Base-by-base conservation (phyloP, 1,140 invertebrate genomes). In the Coelopa frigida region DNA sequence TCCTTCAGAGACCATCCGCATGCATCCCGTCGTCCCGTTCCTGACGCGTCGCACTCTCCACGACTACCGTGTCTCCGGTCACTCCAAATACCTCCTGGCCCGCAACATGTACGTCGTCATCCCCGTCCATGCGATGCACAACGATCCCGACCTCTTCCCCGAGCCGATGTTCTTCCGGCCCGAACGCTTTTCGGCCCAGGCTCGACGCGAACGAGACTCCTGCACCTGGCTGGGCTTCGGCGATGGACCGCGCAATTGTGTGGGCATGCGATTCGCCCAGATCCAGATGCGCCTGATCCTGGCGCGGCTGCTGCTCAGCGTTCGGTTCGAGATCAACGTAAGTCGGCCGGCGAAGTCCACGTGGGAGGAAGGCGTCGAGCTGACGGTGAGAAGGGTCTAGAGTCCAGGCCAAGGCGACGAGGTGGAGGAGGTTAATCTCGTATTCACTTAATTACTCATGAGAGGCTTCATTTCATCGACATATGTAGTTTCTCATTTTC, bases 161-260 rank as follows among this genome's bases (percentile, higher is more conserved):
- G 71, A 85, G 35, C 83, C 84, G 3, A 72, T 80, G 7, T 54
- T 51, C n/a, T 85, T 82, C 56, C 71, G 79, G 58, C 83, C 83
- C 1, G 80, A 85, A 17, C 69, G 82, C 42, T 85, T 85, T 63
- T 54, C 72, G 4, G 67, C 73, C 1, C 77, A 80, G 32, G 73
- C 77, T 33, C 54, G 64, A 29, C 50, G 54, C 1, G 55, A 64
- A 36, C 60, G 77, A 15, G 71, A 66, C 49, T 70, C 55, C 7
- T 73, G 62, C 49, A 56, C 72, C 4, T 80, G 73, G 60, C 61
- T 83, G 24, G 79, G 81, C 8, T 83, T 83, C 52, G 83, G 83
- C 2, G 55, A 61, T 5, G 68, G 68, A 0, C 66, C 61, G 0
- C 54, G 68, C 6, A 58, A 55, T 46, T 70, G 69, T 50, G 53